Percentiles rank a stretch among this genome's conserved stretches.
phyloP scores from a whole-genome alignment of 2,113 vertebrate species.

The sheep (Ovis aries) region DNA sequence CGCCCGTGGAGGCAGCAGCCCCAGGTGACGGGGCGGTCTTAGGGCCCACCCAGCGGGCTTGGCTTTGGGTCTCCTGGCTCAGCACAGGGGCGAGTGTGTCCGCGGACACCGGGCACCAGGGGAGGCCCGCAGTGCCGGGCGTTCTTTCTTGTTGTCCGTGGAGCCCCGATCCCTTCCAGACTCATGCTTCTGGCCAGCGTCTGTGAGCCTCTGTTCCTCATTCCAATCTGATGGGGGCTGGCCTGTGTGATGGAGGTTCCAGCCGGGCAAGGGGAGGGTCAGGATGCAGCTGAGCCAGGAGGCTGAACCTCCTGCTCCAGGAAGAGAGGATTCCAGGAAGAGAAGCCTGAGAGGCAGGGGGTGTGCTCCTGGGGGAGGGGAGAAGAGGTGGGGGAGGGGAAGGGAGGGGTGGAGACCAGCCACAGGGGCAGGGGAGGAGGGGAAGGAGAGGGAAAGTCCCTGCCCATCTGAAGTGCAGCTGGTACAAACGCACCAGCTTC shows the following conservation, averaged over 20 bases:
- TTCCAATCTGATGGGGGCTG: background rate
- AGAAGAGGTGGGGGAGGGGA: background rate
- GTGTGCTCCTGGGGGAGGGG: background rate
- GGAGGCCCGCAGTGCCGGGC: background rate
- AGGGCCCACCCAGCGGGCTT: background rate
- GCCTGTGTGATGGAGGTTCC: background rate
- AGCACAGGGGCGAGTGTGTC: background rate
- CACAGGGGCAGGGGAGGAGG: background rate
- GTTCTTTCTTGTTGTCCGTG: background rate
- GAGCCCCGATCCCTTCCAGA: background rate
- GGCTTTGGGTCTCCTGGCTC: background rate
- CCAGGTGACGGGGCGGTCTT: background rate
- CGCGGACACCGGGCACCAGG: background rate
- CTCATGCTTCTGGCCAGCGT: background rate
- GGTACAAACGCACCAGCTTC: background rate
- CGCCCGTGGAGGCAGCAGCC: background rate
- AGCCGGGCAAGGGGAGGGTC: fast-evolving
- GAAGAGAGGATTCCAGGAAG: background rate
- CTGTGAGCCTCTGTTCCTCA: background rate
- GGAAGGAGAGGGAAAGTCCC: background rate
- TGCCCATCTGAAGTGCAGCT: background rate
- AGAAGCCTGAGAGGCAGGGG: background rate
- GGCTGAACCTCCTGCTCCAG: background rate
- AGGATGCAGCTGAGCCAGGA: background rate
- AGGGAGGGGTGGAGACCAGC: background rate